Evolutionary conservation across 2,888 invertebrate genomes (phyloP), one percentile per base, ranked within the genome.

Genomic region (Drosophila meridionalis): DNA sequence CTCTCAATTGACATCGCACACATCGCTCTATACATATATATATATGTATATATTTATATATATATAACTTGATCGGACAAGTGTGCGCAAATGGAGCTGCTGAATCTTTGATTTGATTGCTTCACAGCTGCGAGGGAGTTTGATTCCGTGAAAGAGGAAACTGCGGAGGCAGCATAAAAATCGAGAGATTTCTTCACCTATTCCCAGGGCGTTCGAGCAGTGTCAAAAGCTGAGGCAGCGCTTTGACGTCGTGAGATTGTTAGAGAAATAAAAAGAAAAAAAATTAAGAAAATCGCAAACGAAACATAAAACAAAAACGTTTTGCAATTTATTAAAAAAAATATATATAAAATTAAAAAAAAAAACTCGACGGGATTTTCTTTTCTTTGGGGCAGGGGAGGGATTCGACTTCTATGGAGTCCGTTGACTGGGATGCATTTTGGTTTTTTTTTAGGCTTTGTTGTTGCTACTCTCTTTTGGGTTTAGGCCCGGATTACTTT

Each of bases 171-270:
- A 3, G 55, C 36, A 34, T 65, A 34, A 5, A 52, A 72, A 66
- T 73, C 42, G 67, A 63, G 63, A 73, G 80, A 80, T 85, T 87
- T 87, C 86, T 85, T 81, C 85, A 85, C 85, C 85, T 85, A 81
- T 80, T 80, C 80, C 80, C 80, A 80, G 32, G 77, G 74, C 73
- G 40, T 55, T 43, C 43, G 32, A 56, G 58, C 62, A 65, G 71
- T 64, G 65, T 26, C 53, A 47, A 53, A 63, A 57, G 82, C 82
- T 77, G 83, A 82, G 50, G 3, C 76, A 77, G 83, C 81, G 61
- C 63, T 75, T 55, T 28, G 38, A 1, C 52, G 63, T 79, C 83
- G 85, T 87, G 80, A 79, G 85, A 83, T 53, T 77, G 14, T 60
- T 36, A n/a, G 4, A 32, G 12, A 42, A 8, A 71, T 59, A 65